Evolutionary conservation across 1,140 invertebrate genomes (phyloP), one percentile per base, ranked within the genome.

Genomic region (Tetragonula clypearis): DNA sequence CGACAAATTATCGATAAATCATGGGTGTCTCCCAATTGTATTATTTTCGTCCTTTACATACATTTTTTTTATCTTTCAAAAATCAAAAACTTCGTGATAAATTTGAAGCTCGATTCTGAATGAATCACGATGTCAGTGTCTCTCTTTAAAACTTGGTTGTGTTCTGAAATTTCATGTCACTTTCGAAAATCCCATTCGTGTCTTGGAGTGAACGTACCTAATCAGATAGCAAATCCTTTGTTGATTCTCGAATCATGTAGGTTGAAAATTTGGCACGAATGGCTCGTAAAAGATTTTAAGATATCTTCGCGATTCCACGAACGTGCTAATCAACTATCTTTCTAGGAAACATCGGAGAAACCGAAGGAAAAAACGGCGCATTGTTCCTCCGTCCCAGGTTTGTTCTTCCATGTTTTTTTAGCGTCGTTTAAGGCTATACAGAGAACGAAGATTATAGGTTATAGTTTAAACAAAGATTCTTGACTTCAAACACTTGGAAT

Each of bases 311-410:
- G 53, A 72, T 86, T 89, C 84, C 41, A 9, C n/a, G 72, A 79
- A 85, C 41, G 49, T 69, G 55, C 11, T n/a, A 68, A 17, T 15
- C 49, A 82, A 75, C 74, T 79, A 78, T 88, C 84, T 88, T 88
- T 62, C 87, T 71, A 74, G n/a, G 66, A 88, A 88, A 58, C 65
- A 9, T 14, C 9, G 58, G 53, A 56, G 86, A 81, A 75, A 58
- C 17, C 21, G 26, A 53, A 49, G 23, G 21, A 77, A 80, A 82
- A 81, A 73, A 58, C 65, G n/a, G 2, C 12, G 21, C 79, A 82
- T 81, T 86, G 68, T 86, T 74, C 74, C 62, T 66, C 55, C 19
- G 79, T 79, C 58, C 8, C 41, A 49, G 41, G 41, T 49, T 49
- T 49, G 41, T 49, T 62, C 41, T 30, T 79, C 49, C 76, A 79